phyloP scores from a whole-genome alignment of 35 echinoderm and acorn worm genomes.

The Acanthaster planci region DNA sequence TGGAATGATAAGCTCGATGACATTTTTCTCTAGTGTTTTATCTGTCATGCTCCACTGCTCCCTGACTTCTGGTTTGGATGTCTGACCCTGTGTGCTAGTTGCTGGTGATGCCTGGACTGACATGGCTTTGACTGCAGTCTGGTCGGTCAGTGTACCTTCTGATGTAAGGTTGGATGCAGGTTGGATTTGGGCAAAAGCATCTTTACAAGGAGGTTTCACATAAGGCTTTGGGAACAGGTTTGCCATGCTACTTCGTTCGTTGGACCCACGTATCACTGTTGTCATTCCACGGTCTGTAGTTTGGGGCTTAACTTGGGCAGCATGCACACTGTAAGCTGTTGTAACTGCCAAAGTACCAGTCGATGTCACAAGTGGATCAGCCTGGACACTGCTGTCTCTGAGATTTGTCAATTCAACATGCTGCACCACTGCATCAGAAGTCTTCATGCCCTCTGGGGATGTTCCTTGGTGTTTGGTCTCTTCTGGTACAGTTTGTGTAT shows the following conservation, averaged over 20 bases:
- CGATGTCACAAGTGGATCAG: neutral
- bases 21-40: neutral
- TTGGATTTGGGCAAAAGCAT: neutral
- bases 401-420: neutral
- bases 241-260: neutral
- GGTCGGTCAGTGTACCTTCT: neutral
- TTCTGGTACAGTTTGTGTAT: constrained; percentile 11
- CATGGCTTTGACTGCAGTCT: neutral
- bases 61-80: constrained; percentile 20
- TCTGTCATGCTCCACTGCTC: constrained; percentile 19
- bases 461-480: neutral
- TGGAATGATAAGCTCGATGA: constrained; percentile 13
- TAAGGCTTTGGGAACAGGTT: constrained; percentile 7
- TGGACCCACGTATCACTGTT: neutral
- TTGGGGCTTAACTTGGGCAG: neutral
- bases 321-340: neutral
- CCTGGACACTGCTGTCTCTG: neutral
- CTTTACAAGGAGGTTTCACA: neutral
- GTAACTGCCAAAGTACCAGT: neutral
- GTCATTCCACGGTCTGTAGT: constrained; percentile 22
- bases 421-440: neutral
- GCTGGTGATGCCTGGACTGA: neutral
- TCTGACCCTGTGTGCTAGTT: constrained; percentile 8
- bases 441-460: neutral
- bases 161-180: neutral